Base-by-base conservation (phyloP, 1,140 invertebrate species). In the Plutomurus gul region DNA sequence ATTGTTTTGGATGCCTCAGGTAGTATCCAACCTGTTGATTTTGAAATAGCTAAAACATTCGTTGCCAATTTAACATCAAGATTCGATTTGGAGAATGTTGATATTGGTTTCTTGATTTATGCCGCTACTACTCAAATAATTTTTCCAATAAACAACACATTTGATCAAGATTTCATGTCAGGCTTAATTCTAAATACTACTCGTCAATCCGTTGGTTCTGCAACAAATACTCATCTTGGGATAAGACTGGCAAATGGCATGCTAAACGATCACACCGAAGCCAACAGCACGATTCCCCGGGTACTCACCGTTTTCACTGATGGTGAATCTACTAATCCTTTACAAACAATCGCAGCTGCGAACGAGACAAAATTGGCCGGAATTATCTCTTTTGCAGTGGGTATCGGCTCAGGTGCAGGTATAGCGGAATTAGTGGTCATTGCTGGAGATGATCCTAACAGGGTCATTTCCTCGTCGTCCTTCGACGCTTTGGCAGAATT, bases 401-500 rank as follows among this genome's bases (percentile, higher is more conserved):
- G 79, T 18, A 75, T 81, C 16, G 79, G 79, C 6, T 20, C 65
- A 4, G 1, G 13, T 3, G 33, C 76, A 18, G 36, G 36, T 46
- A n/a, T 37, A 0, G 0, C 7, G 1, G 79, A 80, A 46, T 43
- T 80, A 13, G 0, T 73, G 0, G 4, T 13, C 0, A 76, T 80
- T 30, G 75, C 79, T 1, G 37, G 30, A 13, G 22, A 39, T 20
- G 33, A 80, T 13, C n/a, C 27, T 13, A 27, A 11, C 11, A 56
- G 30, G 0, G 60, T 80, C 1, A 33, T 80, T 20, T 5, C 40
- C 1, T 11, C 71, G 0, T 36, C 37, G 1, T 39, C 39, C 8
- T 80, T 72, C 33, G 79, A 76, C 25, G 30, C 56, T n/a, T 25
- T 80, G 0, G 20, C 13, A 7, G 79, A 80, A 75, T 39, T 80